phyloP scores from a whole-genome alignment of 2,797 vertebrate genomes.

The Sebastolobus alascanus region DNA sequence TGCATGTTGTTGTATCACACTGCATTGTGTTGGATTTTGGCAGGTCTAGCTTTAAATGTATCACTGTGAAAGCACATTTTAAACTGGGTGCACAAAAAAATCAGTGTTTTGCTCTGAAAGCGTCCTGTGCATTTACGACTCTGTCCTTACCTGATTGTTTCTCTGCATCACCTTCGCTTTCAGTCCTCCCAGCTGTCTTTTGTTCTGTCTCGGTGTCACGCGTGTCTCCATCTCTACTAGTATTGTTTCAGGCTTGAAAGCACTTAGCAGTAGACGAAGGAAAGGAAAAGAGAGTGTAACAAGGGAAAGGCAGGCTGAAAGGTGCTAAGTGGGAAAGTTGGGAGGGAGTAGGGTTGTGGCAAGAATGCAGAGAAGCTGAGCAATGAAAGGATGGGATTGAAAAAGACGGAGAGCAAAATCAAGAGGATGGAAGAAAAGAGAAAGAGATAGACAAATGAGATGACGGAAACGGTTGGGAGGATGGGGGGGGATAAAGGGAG shows the following conservation, averaged over 20 bases:
- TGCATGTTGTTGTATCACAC: constrained; percentile 29
- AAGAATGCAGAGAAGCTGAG: background rate
- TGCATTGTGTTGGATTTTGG: constrained; percentile 5
- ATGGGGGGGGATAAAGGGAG: background rate
- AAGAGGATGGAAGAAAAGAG: background rate
- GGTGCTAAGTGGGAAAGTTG: constrained; percentile 18
- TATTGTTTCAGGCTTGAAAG: constrained; percentile 27
- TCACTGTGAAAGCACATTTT: constrained; percentile 7
- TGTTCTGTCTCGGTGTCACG: background rate
- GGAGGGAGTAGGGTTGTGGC: background rate
- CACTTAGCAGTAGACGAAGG: background rate
- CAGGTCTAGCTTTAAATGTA: background rate
- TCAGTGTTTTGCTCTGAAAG: constrained; percentile 13
- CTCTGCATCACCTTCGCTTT: background rate
- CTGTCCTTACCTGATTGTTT: constrained; percentile 2
- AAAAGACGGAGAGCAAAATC: background rate
- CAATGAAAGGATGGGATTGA: background rate
- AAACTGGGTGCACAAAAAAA: background rate
- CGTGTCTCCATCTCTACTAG: background rate
- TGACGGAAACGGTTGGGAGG: background rate
- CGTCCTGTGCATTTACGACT: background rate
- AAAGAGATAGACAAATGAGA: constrained; percentile 1
- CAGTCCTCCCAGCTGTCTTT: constrained; percentile 3
- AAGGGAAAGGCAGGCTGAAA: constrained; percentile 15
- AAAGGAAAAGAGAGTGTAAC: background rate